Base-by-base conservation (phyloP, 2,113 vertebrate species). In the Hypanus sabinus region DNA sequence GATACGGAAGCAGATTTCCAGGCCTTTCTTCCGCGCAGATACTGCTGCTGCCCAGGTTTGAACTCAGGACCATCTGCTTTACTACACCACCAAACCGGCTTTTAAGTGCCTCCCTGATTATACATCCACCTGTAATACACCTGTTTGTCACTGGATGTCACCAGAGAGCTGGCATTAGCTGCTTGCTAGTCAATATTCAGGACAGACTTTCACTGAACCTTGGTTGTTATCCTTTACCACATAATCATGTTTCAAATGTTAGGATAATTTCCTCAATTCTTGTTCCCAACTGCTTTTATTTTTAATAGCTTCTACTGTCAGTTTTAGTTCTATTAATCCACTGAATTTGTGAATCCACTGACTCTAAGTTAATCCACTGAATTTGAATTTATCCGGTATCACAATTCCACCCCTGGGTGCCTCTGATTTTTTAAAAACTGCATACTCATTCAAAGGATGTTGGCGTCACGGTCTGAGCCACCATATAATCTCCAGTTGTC, bases 121-220 rank as follows among this genome's bases (percentile, higher is more conserved):
- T 38, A 8, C 57, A 62, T 88, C 60, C 55, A 88, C 83, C 30
- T 88, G 83, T 88, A 88, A 62, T 88, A 62, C 55, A 60, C 55
- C 30, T 88, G 55, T n/a, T n/a, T 27, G 12, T 30, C 83, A 88
- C 83, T 88, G 30, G 83, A 55, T 88, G 83, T n/a, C 83, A 88
- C 57, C 60, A 5, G 57, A 88, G 83, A 88, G 83, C 30, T 88
- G 83, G 60, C 9, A 27, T 85, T 80, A 14, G 33, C n/a, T 85
- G 24, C 11, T 76, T 76, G 73, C 30, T 24, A 30, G 18, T 1
- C 46, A 46, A 46, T 46, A 46, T 1, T 46, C 46, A 3, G 46
- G 46, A 46, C 46, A 46, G 46, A 46, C 46, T 46, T 1, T 55
- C 22, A 83, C 9, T 83, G 46, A 8, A 83, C 80, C 22, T 10